Base-by-base conservation (phyloP, 2,888 invertebrate genomes). In the Drosophila kambysellisi region DNA sequence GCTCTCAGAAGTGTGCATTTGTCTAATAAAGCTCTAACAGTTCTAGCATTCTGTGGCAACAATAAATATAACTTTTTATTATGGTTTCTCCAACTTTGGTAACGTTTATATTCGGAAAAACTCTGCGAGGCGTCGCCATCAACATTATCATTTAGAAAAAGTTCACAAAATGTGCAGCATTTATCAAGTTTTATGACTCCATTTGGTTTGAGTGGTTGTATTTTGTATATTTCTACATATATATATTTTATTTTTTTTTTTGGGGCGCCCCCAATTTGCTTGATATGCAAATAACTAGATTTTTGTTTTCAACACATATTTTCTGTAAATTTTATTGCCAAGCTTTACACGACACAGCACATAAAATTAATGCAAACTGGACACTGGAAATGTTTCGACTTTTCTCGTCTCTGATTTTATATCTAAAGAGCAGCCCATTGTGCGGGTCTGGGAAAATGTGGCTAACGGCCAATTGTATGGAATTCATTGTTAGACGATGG, bases 241-340 rank as follows among this genome's bases (percentile, higher is more conserved):
- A 37, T 25, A 25, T 25, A 25, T 25, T 25, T 25, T 25, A 25
- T 25, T 25, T 25, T 25, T 37, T 48, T 51, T 35, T 59, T 59
- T 56, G 53, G 52, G 73, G 60, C 76, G 67, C 69, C 70, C 56
- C 64, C 73, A 76, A 85, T 81, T 88, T 72, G 72, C 81, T 74
- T 74, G 76, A 86, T 85, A 89, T 85, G 84, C 89, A 89, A 89
- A 85, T 85, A 67, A 62, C 73, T 46, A 62, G 70, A 76, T 71
- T 83, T 83, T 73, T 74, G 82, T 87, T 84, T 84, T 83, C 87
- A 83, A 83, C 84, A 87, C 87, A 89, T 89, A 89, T 87, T 84
- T 88, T 82, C 76, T 78, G 69, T 74, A 57, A 69, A 70, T 73
- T 87, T 83, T 89, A 87, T 83, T 59, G 77, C 65, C 59, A 33